A percentile compares a stretch with the other conserved stretches of the same genome.
phyloP scores from a whole-genome alignment of 2,113 vertebrate species.

The Pongo abelii region DNA sequence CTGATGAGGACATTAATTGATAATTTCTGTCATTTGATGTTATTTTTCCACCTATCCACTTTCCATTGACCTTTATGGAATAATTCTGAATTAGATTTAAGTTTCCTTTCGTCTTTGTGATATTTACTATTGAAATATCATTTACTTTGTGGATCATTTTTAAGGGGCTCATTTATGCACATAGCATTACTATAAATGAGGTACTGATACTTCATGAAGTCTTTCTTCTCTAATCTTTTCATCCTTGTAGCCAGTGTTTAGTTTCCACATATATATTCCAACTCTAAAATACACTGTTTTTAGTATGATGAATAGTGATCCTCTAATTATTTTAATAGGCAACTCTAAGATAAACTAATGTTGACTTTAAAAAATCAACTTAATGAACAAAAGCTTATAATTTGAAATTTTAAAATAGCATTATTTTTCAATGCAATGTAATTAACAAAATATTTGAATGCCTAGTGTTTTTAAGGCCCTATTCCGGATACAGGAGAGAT shows the following conservation, averaged over 20 bases:
- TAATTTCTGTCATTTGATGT: slow-evolving; percentile 55
- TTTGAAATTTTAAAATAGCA: not conserved
- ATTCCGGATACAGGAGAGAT: not conserved
- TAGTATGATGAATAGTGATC: not conserved
- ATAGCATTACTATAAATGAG: slow-evolving; percentile 44
- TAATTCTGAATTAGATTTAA: slow-evolving; percentile 69
- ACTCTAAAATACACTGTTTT: not conserved
- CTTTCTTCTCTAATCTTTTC: not conserved
- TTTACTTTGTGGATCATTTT: slow-evolving; percentile 69
- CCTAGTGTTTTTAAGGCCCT: not conserved
- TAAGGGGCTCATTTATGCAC: slow-evolving; percentile 42
- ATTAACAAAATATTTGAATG: not conserved
- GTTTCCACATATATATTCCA: not conserved
- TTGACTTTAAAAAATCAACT: not conserved
- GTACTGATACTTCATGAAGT: slow-evolving; percentile 2
- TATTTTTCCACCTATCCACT: not conserved
- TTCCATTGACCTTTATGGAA: slow-evolving; percentile 73
- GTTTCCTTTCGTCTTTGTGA: slow-evolving; percentile 64
- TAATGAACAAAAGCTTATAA: not conserved
- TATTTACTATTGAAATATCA: slow-evolving; percentile 76
- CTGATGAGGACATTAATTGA: slow-evolving; percentile 66
- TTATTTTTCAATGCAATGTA: not conserved
- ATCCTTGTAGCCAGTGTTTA: not conserved
- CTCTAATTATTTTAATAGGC: not conserved
- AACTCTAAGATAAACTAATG: not conserved